Conservation (phyloP, 92 coral and sea anemone species). For the Phenganax subtilis region DNA sequence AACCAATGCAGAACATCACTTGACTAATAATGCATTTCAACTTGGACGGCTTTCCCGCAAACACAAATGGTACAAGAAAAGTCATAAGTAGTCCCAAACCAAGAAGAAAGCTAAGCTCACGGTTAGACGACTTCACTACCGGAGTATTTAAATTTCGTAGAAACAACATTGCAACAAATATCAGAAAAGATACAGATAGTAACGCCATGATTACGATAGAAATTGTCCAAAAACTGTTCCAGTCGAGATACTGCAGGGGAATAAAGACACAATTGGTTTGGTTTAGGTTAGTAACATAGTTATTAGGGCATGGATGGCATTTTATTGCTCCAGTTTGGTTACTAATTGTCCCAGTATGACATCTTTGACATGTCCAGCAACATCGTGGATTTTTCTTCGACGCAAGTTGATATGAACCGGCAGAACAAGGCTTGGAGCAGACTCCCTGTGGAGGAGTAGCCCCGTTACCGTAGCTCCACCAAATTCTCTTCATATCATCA, state of each 20-base stretch:
- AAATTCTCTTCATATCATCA: constrained; percentile 28
- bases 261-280: constrained; percentile 57
- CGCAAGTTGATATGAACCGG: neutral
- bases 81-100: constrained; percentile 53
- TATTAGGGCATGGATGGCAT: constrained; percentile 51
- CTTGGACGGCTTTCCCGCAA: constrained; percentile 61
- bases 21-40: constrained; percentile 57
- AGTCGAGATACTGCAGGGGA: constrained; percentile 56
- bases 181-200: constrained; percentile 30
- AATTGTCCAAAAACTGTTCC: constrained; percentile 63
- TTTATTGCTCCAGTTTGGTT: constrained; percentile 52
- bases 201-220: constrained; percentile 46
- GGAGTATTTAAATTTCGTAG: constrained; percentile 62
- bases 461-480: constrained; percentile 19
- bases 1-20: constrained; percentile 61
- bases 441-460: constrained; percentile 20
- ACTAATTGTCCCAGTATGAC: constrained; percentile 52
- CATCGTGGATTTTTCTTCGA: constrained; percentile 39
- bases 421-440: constrained; percentile 13
- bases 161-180: constrained; percentile 48
- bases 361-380: constrained; percentile 69
- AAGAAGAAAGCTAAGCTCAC: constrained; percentile 67
- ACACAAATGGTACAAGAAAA: constrained; percentile 64
- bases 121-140: constrained; percentile 66
- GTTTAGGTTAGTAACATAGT: constrained; percentile 45